These are phyloP conservation scores for Trematocara nigrifrons DNA, from an alignment of 2,113 vertebrate genomes.

Conservation along the genomic window DNA sequence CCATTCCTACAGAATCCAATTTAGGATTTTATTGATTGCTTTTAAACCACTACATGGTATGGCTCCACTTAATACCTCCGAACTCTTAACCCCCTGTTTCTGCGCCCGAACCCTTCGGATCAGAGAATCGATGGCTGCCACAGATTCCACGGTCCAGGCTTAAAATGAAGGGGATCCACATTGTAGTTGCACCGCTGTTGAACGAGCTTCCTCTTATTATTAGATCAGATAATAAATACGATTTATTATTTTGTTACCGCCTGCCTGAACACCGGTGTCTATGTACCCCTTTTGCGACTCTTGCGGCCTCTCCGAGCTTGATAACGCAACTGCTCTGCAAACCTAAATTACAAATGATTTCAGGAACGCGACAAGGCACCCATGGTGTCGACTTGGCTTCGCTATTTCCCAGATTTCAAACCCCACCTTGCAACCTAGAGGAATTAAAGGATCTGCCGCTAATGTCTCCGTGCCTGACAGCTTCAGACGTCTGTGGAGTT, in stretches of 20 bases:
- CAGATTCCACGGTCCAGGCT: background rate
- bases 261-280: rapidly evolving
- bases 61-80: background rate
- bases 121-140: background rate
- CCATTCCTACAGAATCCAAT: background rate
- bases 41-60: background rate
- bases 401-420: background rate
- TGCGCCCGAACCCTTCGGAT: background rate
- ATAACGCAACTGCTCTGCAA: rapidly evolving
- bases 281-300: background rate
- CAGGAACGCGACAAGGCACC: background rate
- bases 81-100: background rate
- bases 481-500: background rate
- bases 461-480: background rate
- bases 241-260: background rate
- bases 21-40: background rate
- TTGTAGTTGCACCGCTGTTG: background rate
- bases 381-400: background rate
- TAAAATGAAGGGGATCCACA: background rate
- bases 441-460: background rate
- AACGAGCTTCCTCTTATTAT: background rate
- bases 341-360: background rate
- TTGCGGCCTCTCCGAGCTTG: background rate
- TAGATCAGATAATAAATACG: background rate
- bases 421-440: background rate